Conservation (phyloP, 2,113 vertebrate genomes). For the Oreamnos americanus region DNA sequence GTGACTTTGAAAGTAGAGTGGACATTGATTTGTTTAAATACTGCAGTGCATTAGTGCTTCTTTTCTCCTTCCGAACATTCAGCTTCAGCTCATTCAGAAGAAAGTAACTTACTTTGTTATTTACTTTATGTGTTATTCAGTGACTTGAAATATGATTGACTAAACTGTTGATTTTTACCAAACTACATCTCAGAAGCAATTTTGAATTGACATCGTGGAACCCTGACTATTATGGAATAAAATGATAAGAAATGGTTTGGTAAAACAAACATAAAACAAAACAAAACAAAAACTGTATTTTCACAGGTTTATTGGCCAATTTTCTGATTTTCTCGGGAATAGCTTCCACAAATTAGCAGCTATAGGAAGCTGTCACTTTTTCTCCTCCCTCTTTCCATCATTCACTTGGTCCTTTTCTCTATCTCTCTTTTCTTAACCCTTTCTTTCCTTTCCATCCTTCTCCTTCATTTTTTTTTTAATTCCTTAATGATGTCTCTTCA, state of each 20-base stretch:
- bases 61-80: slow-evolving; percentile 61
- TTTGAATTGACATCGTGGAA: slow-evolving; percentile 21
- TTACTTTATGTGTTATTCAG: slow-evolving; percentile 42
- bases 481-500: background rate
- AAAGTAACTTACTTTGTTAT: slow-evolving; percentile 57
- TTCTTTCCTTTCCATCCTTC: background rate
- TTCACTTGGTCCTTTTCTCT: background rate
- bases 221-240: background rate
- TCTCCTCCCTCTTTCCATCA: background rate
- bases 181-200: slow-evolving; percentile 41
- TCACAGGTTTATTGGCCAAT: background rate
- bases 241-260: background rate
- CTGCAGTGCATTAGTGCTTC: slow-evolving; percentile 63
- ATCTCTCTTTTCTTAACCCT: background rate
- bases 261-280: background rate
- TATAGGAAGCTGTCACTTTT: background rate
- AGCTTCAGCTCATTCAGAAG: slow-evolving; percentile 57
- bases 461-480: background rate
- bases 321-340: background rate
- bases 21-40: slow-evolving; percentile 76
- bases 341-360: background rate
- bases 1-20: slow-evolving; percentile 5
- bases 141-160: slow-evolving; percentile 62
- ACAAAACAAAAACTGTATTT: background rate
- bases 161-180: slow-evolving; percentile 63